phyloP scores from a whole-genome alignment of 2,888 invertebrate species.

The Globia sparganii region DNA sequence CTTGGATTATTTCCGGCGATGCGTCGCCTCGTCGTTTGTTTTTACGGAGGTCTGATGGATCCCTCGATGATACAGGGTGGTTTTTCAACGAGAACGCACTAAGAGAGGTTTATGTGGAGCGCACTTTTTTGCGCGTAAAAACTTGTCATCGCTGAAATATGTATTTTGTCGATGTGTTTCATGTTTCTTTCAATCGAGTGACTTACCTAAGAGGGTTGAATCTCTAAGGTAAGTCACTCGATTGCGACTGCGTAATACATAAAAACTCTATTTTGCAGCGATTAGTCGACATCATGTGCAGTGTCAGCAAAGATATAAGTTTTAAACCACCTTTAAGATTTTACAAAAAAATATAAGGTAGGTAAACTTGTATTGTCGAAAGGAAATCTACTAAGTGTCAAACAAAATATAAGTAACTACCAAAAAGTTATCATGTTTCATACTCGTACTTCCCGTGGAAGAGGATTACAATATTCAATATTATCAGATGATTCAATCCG shows the following conservation, averaged over 20 bases:
- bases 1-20: slow-evolving; percentile 37
- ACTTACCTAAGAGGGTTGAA: background rate
- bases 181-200: background rate
- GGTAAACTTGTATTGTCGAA: too few species aligned
- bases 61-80: slow-evolving; percentile 71
- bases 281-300: background rate
- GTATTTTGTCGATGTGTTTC: slow-evolving; percentile 12
- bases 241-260: background rate
- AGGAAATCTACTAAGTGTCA: background rate
- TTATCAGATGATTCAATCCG: slow-evolving; percentile 44
- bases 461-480: slow-evolving; percentile 54
- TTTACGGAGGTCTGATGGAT: slow-evolving; percentile 70
- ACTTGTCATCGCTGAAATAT: slow-evolving; percentile 10
- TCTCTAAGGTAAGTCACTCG: too few species aligned
- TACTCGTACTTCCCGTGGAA: slow-evolving; percentile 2
- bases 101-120: slow-evolving; percentile 34
- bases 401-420: background rate
- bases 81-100: slow-evolving; percentile 50
- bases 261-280: background rate
- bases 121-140: slow-evolving; percentile 53
- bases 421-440: background rate
- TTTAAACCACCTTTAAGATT: too few species aligned
- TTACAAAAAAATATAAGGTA: background rate
- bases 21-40: slow-evolving; percentile 71
- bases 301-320: background rate